These are phyloP conservation scores for Lasioglossum leucozonium DNA, from an alignment of 2,888 invertebrate species.

Conservation along the genomic window DNA sequence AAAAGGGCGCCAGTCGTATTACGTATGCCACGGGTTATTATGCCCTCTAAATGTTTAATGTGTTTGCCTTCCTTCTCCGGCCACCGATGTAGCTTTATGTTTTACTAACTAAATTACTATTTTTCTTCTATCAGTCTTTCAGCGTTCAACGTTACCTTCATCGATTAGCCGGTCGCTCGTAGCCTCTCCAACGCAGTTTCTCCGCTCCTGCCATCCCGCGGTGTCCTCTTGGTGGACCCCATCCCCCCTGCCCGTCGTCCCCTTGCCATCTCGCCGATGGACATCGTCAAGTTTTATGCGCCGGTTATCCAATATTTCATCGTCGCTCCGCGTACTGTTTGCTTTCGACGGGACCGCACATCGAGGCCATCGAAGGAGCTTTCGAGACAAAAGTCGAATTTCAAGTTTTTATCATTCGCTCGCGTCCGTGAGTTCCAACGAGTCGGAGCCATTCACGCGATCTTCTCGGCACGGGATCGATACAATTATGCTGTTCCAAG, in stretches of 20 bases:
- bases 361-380: not conserved
- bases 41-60: conserved; percentile 85
- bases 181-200: conserved; percentile 29
- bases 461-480: not conserved
- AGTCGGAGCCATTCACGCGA: not conserved
- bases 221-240: conserved; percentile 4
- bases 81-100: conserved; percentile 82
- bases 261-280: not conserved
- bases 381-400: not conserved
- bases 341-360: conserved; percentile 40
- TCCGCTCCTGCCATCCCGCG: conserved; percentile 14
- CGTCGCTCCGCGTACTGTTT: conserved; percentile 52
- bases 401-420: not conserved
- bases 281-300: conserved; percentile 56
- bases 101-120: conserved; percentile 85
- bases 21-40: conserved; percentile 84
- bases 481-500: not conserved
- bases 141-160: conserved; percentile 82
- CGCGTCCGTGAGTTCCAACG: not conserved
- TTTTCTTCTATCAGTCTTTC: conserved; percentile 79
- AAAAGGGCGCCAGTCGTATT: conserved; percentile 83
- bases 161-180: conserved; percentile 79
- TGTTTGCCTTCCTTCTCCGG: conserved; percentile 84
- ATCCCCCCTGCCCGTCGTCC: too few species aligned
- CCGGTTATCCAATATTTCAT: conserved; percentile 60